A percentile compares a stretch with the other conserved stretches of the same genome.
phyloP scores from a whole-genome alignment of 2,113 vertebrate genomes.

The Pelobates fuscus region DNA sequence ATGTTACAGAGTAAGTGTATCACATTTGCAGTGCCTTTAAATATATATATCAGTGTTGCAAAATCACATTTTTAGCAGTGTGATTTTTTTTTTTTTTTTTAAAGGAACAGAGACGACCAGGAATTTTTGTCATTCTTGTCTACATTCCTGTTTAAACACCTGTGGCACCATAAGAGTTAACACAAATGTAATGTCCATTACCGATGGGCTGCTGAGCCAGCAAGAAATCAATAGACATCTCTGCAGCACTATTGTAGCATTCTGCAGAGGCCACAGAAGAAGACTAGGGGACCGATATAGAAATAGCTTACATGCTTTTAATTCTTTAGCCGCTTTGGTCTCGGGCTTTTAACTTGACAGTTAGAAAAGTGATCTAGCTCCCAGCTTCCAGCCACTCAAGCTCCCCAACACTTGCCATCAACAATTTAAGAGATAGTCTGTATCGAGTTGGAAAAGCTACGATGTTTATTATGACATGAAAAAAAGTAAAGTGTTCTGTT shows the following conservation, averaged over 20 bases:
- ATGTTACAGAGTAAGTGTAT: no score
- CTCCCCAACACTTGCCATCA: conserved; percentile 22
- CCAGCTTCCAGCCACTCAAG: conserved; percentile 4
- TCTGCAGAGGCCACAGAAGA: conserved; percentile 4
- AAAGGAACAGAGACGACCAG: not conserved
- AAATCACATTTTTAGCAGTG: no score
- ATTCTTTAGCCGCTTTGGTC: conserved; percentile 39
- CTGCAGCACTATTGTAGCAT: conserved; percentile 20
- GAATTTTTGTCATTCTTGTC: conserved; percentile 14
- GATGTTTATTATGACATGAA: no score
- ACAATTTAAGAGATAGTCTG: conserved; percentile 1
- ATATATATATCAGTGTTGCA: no score
- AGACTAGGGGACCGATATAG: conserved; percentile 31
- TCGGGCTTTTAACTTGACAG: conserved; percentile 17
- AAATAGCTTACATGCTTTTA: conserved; percentile 37
- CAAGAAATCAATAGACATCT: conserved; percentile 13
- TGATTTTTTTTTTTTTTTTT: no score
- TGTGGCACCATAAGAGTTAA: conserved; percentile 21
- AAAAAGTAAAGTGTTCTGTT: no score
- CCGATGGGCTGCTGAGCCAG: conserved; percentile 12
- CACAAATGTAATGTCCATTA: not conserved
- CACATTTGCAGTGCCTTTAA: no score
- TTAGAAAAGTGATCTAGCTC: conserved; percentile 35
- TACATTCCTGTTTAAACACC: not conserved
- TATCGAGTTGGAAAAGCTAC: not conserved